Evolutionary conservation across 2,888 invertebrate genomes (phyloP), one percentile per base, ranked within the genome.

Genomic region (Cynaeus angustus): DNA sequence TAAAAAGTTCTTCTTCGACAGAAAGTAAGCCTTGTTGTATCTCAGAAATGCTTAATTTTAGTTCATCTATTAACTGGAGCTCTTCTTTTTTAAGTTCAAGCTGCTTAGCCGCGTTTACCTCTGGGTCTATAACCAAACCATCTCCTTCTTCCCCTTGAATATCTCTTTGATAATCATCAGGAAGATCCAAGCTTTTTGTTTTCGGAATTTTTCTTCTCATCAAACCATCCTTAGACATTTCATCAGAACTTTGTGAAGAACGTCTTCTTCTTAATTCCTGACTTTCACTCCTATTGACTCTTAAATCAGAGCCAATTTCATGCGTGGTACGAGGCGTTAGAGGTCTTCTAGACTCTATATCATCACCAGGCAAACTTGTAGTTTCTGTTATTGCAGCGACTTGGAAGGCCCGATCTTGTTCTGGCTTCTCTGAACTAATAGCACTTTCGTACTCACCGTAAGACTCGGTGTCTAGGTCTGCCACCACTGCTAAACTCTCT

Each of bases 391-490:
- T 84, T n/a, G 84, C 84, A 30, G 83, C 83, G 3, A 84, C 83
- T 78, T 85, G 83, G 72, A 82, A 83, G 0, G 84, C 84, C 53
- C 77, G 77, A 9, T 83, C 81, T 61, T 79, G 74, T 58, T 82
- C 78, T 7, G 74, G 74, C 37, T 72, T 79, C 5, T 81, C 80
- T 8, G 87, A 89, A 82, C 90, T 89, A 72, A 87, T 87, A 0
- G 91, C 91, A 80, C 91, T 91, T 21, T 90, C 91, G 84, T 89
- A 92, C 77, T 89, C 90, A 70, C 89, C 83, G 70, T 90, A 91
- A 41, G 91, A 91, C 77, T 90, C 90, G 10, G 86, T 83, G 75
- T 89, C 88, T 13, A 90, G 87, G 59, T 91, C 91, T 56, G 89
- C 88, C 62, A 82, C 82, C 4, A 81, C 83, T 1, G 82, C 83